phyloP scores from a whole-genome alignment of 2,797 vertebrate species.

The Bradypodion pumilum region DNA sequence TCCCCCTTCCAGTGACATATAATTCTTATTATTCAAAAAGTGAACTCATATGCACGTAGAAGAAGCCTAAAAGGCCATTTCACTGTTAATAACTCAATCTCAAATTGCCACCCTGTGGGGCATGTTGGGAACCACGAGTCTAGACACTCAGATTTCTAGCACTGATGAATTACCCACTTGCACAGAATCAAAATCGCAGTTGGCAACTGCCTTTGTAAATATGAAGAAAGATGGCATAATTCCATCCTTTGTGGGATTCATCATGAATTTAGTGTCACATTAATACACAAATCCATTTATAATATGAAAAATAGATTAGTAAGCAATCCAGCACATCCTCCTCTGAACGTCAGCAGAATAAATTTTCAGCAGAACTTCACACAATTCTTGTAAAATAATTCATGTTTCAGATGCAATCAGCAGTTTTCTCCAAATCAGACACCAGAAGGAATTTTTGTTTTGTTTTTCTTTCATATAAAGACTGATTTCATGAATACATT shows the following conservation, averaged over 20 bases:
- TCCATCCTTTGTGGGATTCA: constrained; percentile 4
- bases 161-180: background rate
- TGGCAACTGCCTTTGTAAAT: background rate
- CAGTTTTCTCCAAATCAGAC: background rate
- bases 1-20: too few relatives aligned
- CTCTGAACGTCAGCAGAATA: background rate
- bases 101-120: too few relatives aligned
- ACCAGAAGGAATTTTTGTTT: background rate
- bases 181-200: accelerated
- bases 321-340: background rate
- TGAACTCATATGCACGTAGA: too few relatives aligned
- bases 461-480: background rate
- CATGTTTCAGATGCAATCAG: background rate
- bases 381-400: background rate
- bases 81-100: too few relatives aligned
- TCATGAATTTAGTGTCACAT: constrained; percentile 22
- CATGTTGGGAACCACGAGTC: too few relatives aligned
- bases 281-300: constrained; percentile 19
- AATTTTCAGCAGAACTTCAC: constrained; percentile 20
- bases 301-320: constrained; percentile 35
- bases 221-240: constrained; percentile 16
- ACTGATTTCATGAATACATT: constrained; percentile 8
- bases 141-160: background rate
- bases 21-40: too few relatives aligned
- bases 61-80: too few relatives aligned